These are phyloP conservation scores for Otis tarda DNA, from an alignment of 2,113 vertebrate genomes.

Conservation along the genomic window DNA sequence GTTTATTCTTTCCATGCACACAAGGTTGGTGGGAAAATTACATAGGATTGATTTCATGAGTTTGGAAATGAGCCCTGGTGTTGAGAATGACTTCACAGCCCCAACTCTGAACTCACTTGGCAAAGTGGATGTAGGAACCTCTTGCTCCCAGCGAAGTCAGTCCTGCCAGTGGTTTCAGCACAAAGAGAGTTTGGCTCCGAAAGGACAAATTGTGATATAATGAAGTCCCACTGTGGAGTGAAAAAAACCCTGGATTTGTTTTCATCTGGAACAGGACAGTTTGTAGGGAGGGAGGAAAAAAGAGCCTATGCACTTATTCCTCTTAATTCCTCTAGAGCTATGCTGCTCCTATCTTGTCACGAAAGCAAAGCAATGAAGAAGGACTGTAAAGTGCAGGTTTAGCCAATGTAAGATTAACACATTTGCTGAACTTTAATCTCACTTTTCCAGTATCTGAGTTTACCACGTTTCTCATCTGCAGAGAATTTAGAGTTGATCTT, in stretches of 20 bases:
- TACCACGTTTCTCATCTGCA: not conserved
- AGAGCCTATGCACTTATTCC: not conserved
- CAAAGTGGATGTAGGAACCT: not conserved
- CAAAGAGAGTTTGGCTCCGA: not conserved
- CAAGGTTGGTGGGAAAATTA: constrained; percentile 15
- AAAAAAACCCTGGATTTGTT: not conserved
- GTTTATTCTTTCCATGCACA: not conserved
- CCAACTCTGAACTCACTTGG: constrained; percentile 24
- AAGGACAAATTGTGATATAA: not conserved
- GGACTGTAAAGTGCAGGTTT: not conserved
- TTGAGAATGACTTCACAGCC: constrained; percentile 30
- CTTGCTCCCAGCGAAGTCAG: not conserved
- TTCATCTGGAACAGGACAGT: not conserved
- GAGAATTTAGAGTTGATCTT: not conserved
- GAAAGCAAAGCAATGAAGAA: not conserved
- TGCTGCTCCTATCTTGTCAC: not conserved
- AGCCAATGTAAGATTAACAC: not conserved
- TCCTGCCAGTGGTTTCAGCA: constrained; percentile 42
- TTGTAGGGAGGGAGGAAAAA: not conserved
- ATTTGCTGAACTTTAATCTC: not conserved
- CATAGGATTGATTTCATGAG: constrained; percentile 17
- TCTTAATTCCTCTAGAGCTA: not conserved
- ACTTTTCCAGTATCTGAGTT: not conserved
- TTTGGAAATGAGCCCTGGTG: constrained; percentile 41
- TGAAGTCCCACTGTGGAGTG: not conserved